Evolutionary conservation across 2,113 vertebrate genomes (phyloP).

Genomic region (Amblyopsis rosae): DNA sequence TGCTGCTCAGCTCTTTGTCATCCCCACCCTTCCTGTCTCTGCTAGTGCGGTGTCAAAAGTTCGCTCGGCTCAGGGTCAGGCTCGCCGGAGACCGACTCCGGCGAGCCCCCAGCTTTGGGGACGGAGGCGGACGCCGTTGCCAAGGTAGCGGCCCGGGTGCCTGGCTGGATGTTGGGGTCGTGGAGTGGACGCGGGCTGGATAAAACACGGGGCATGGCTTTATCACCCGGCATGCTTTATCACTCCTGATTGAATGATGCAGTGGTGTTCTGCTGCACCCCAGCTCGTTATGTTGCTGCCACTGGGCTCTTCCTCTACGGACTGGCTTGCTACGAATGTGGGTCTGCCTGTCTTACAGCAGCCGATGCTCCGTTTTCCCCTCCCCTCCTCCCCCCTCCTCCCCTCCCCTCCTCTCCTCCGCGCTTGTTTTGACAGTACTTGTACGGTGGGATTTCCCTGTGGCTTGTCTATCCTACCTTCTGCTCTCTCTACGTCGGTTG

Average conservation of each 20-base stretch:
- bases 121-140: conserved; percentile 56
- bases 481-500: too few species aligned
- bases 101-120: conserved; percentile 58
- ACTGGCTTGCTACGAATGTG: conserved; percentile 1
- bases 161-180: conserved; percentile 25
- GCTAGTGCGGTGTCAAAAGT: conserved; percentile 66
- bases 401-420: too few species aligned
- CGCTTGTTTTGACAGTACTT: too few species aligned
- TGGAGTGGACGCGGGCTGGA: conserved; percentile 9
- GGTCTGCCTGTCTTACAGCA: background rate
- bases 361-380: background rate
- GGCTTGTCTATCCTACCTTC: too few species aligned
- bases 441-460: too few species aligned
- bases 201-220: conserved; percentile 47
- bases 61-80: conserved; percentile 38
- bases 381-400: background rate
- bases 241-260: conserved; percentile 51
- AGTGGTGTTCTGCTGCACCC: background rate
- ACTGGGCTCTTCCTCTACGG: background rate
- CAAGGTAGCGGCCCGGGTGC: conserved; percentile 58
- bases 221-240: conserved; percentile 51
- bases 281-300: conserved; percentile 14
- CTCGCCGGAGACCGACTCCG: conserved; percentile 40
- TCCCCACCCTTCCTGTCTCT: conserved; percentile 34
- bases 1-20: conserved; percentile 12